These are phyloP conservation scores for Brachyopa scutellaris DNA, from an alignment of 2,888 invertebrate species.

Conservation along the genomic window DNA sequence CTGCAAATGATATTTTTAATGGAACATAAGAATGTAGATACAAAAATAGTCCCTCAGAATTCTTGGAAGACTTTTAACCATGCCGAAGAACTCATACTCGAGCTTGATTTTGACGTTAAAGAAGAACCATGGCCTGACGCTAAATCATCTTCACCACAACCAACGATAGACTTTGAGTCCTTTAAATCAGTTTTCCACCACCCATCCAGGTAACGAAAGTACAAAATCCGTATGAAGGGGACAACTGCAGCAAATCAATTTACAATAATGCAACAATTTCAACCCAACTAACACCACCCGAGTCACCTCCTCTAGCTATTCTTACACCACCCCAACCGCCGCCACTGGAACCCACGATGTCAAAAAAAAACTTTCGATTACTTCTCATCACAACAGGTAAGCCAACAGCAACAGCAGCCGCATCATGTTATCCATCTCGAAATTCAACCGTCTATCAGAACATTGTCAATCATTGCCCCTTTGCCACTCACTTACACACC, in stretches of 20 bases:
- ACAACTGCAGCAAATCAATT: conserved; percentile 65
- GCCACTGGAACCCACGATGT: conserved; percentile 64
- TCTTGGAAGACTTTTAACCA: conserved; percentile 74
- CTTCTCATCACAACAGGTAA: conserved; percentile 62
- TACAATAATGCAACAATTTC: conserved; percentile 84
- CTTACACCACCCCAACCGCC: conserved; percentile 68
- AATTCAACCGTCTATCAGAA: conserved; percentile 41
- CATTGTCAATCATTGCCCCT: conserved; percentile 25
- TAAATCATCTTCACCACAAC: conserved; percentile 81
- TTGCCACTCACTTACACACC: conserved; percentile 73
- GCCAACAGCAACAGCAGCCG: conserved; percentile 25
- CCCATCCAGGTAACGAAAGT: conserved; percentile 75
- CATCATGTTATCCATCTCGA: conserved; percentile 20
- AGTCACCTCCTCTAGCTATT: conserved; percentile 86
- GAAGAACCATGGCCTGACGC: conserved; percentile 87
- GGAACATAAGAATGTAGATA: conserved; percentile 74
- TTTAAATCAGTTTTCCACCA: conserved; percentile 66
- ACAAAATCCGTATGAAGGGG: conserved; percentile 82
- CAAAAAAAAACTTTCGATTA: conserved; percentile 68
- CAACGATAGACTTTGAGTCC: conserved; percentile 56
- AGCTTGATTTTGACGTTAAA: conserved; percentile 77
- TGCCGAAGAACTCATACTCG: conserved; percentile 78
- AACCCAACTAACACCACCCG: conserved; percentile 90
- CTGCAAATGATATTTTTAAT: conserved; percentile 78
- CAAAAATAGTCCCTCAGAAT: conserved; percentile 73